Evolutionary conservation across 2,113 vertebrate genomes (phyloP).

Genomic region (Cottus gobio): DNA sequence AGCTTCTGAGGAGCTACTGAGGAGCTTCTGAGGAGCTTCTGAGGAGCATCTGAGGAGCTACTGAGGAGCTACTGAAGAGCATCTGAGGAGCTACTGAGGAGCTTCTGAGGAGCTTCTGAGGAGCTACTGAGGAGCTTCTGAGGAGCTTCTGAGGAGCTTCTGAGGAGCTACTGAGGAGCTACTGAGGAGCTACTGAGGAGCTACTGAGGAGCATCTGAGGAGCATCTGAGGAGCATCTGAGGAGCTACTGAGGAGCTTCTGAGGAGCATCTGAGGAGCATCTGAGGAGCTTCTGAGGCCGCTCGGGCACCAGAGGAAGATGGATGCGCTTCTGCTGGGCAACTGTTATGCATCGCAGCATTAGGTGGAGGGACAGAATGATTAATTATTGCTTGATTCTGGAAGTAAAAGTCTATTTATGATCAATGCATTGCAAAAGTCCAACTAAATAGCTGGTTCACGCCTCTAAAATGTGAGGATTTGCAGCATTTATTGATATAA

Average conservation of each 20-base stretch:
- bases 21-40: conserved; percentile 3
- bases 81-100: conserved; percentile 27
- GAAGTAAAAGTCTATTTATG: not conserved
- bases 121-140: conserved; percentile 17
- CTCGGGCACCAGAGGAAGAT: too few relatives aligned
- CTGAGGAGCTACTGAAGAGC: too few relatives aligned
- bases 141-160: not conserved
- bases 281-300: conserved; percentile 1
- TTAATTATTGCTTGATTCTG: not conserved
- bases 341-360: not conserved
- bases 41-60: not conserved
- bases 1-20: conserved; percentile 1
- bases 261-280: too few relatives aligned
- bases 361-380: not conserved
- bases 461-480: too few relatives aligned
- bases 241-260: conserved; percentile 17
- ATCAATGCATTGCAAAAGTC: not conserved
- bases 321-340: conserved; percentile 40
- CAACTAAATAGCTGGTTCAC: too few relatives aligned
- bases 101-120: not conserved
- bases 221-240: conserved; percentile 1
- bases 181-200: conserved; percentile 27
- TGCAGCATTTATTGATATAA: too few relatives aligned
- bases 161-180: too few relatives aligned
- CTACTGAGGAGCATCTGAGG: not conserved